phyloP scores from a whole-genome alignment of 2,113 vertebrate species.

The Megaceryle torquata region DNA sequence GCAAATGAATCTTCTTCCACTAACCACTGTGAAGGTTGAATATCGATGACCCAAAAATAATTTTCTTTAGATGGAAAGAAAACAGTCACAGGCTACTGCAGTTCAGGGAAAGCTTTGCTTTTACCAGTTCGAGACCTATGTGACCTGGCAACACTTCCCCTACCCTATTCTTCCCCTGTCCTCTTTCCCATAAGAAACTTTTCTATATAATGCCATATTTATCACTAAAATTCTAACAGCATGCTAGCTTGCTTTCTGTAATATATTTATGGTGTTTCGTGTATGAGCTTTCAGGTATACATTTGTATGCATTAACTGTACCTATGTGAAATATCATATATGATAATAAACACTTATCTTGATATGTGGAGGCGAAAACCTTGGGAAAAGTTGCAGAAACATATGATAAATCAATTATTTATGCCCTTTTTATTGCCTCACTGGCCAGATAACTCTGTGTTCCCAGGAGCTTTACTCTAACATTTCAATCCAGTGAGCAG shows the following conservation, averaged over 20 bases:
- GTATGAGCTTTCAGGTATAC: not conserved
- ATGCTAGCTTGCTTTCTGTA: not conserved
- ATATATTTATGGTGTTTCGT: not conserved
- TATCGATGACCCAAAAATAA: not conserved
- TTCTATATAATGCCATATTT: not conserved
- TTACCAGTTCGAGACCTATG: not conserved
- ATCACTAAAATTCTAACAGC: not conserved
- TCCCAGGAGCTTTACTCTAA: not conserved
- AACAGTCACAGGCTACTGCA: not conserved
- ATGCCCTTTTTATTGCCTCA: slow-evolving; percentile 6
- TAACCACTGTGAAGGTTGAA: not conserved
- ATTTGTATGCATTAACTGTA: not conserved
- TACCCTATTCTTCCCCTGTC: not conserved
- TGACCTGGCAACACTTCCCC: not conserved
- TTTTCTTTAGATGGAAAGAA: not conserved
- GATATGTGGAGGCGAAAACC: not conserved
- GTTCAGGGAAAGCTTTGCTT: not conserved
- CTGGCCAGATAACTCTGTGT: not conserved
- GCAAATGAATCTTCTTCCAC: slow-evolving; percentile 42
- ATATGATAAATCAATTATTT: slow-evolving; percentile 28
- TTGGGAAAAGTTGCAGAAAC: not conserved
- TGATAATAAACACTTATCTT: not conserved
- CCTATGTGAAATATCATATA: not conserved
- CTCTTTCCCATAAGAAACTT: not conserved
- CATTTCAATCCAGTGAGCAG: slow-evolving; percentile 7